Evolutionary conservation across 1,140 invertebrate genomes (phyloP), one percentile per base, ranked within the genome.

Genomic region (Bilobella aurantiaca): DNA sequence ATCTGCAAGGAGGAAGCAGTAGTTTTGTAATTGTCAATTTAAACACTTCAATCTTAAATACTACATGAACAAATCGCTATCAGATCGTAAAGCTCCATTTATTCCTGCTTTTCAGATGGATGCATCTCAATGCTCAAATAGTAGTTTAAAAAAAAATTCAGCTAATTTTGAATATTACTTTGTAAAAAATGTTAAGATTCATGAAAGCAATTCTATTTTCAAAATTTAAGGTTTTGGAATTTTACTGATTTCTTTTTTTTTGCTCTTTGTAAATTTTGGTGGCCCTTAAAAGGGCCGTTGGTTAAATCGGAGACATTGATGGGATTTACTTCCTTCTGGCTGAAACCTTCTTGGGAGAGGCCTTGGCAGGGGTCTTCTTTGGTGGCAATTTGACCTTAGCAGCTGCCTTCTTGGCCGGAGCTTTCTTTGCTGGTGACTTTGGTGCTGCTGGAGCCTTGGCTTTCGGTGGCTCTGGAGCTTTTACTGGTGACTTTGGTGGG

Each of bases 361-460:
- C 64, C 0, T 71, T 21, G 42, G 72, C 72, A 56, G 69, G 68
- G 27, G 66, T 66, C 0, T 66, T 65, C 28, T 69, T 69, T 1
- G 23, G 63, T 49, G 3, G 65, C 30, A 42, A 8, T 42, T 42
- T 42, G 23, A 23, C 53, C 32, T 58, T 65, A 1, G 67, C 69
- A 12, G 73, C 49, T 59, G 73, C 73, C 32, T 72, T 73, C 23
- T 65, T 66, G 46, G 37, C 64, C 25, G 65, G 47, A 27, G 70
- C 27, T 57, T 75, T 75, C 58, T 75, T 67, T 21, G 66, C 58
- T 1, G 68, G 42, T 3, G 71, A 21, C 28, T 62, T 34, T 60
- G 67, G 32, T 23, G 47, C 30, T 16, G 65, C 47, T 21, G 68
- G 25, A 8, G 68, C 64, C 28, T 56, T 53, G 18, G 53, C 37